phyloP scores from a whole-genome alignment of 2,113 vertebrate genomes.

The Nothobranchius kuhntae region DNA sequence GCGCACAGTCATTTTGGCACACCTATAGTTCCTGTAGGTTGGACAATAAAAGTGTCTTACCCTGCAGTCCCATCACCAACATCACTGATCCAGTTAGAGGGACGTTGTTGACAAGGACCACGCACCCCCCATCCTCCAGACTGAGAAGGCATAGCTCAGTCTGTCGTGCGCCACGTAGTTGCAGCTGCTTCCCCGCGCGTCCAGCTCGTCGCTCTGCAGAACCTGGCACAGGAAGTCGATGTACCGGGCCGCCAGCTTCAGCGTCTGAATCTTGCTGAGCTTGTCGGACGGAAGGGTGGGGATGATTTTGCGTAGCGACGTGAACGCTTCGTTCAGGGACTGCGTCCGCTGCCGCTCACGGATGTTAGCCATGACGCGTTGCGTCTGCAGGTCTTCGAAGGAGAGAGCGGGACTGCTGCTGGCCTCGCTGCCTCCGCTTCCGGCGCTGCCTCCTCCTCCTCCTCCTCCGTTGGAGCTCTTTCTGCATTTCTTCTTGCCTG shows the following conservation, averaged over 20 bases:
- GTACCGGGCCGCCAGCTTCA: slow-evolving; percentile 95
- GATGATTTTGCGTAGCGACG: slow-evolving; percentile 95
- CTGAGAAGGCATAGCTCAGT: slow-evolving; percentile 97
- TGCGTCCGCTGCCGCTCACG: slow-evolving; percentile 96
- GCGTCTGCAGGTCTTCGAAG: slow-evolving; percentile 94
- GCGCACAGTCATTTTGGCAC: slow-evolving; percentile 12
- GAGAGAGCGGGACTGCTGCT: slow-evolving; percentile 88
- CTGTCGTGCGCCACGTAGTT: slow-evolving; percentile 98
- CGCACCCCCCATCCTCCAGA: slow-evolving; percentile 98
- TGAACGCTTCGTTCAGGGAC: slow-evolving; percentile 97
- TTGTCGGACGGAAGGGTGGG: slow-evolving; percentile 98
- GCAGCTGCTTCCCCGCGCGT: slow-evolving; percentile 96
- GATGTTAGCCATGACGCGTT: slow-evolving; percentile 97
- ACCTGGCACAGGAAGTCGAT: slow-evolving; percentile 98
- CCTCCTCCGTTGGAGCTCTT: slow-evolving; percentile 86
- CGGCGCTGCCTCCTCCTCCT: slow-evolving; percentile 84
- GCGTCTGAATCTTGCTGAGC: slow-evolving; percentile 98
- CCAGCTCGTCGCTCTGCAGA: slow-evolving; percentile 96
- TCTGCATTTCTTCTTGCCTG: slow-evolving; percentile 87
- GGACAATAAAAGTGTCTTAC: slow-evolving; percentile 37
- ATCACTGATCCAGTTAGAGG: slow-evolving; percentile 81
- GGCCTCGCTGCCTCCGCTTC: slow-evolving; percentile 83
- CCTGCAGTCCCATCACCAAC: slow-evolving; percentile 25
- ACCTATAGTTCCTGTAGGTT: background rate
- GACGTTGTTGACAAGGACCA: slow-evolving; percentile 96